Percentiles rank a stretch among this genome's conserved stretches.
Evolutionary conservation across 2,113 vertebrate genomes (phyloP).

Genomic region (Trachemys scripta): DNA sequence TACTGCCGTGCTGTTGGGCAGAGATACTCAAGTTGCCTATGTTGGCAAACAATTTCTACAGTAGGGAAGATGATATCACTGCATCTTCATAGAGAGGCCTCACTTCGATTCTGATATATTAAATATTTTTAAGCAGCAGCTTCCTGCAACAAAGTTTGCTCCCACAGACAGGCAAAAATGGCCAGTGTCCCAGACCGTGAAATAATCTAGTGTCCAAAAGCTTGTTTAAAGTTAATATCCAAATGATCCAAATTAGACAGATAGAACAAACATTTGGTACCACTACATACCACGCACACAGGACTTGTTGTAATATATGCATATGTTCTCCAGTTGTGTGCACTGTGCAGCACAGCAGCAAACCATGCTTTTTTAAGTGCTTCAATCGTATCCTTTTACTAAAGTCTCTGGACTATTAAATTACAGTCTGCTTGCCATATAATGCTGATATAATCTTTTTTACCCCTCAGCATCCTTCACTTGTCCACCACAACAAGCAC

Average conservation of each 20-base stretch:
- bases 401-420: slow-evolving; percentile 31
- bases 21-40: slow-evolving; percentile 32
- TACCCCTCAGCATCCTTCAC: slow-evolving; percentile 4
- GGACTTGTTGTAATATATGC: background rate
- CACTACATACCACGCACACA: background rate
- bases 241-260: background rate
- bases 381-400: background rate
- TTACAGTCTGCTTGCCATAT: background rate
- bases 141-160: slow-evolving; percentile 66
- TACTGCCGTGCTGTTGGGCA: background rate
- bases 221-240: slow-evolving; percentile 4
- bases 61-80: slow-evolving; percentile 49
- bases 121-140: slow-evolving; percentile 11
- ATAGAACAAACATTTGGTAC: background rate
- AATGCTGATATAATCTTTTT: slow-evolving; percentile 21
- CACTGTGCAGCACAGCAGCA: background rate
- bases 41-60: slow-evolving; percentile 64
- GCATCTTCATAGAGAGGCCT: slow-evolving; percentile 53
- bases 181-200: background rate
- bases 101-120: background rate
- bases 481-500: background rate
- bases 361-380: background rate
- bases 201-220: background rate
- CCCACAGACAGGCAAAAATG: slow-evolving; percentile 1
- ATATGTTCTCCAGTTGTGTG: background rate